phyloP scores from a whole-genome alignment of 53 echinoderm and acorn worm genomes.

The Hippasteria phrygiana region DNA sequence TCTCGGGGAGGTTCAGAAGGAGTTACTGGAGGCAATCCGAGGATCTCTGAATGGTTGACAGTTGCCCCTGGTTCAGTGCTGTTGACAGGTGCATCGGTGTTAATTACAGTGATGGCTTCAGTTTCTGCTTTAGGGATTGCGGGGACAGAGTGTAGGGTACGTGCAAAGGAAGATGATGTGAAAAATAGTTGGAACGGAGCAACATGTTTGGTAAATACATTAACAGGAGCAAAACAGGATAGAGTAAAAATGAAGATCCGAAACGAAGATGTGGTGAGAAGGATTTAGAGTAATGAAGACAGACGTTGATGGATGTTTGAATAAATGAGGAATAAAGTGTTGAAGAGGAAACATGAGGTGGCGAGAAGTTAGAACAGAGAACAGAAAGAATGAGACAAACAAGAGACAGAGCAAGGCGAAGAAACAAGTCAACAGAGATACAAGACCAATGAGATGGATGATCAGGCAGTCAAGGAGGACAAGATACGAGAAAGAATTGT shows the following conservation, averaged over 20 bases:
- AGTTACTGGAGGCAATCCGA: background rate
- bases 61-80: background rate
- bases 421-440: background rate
- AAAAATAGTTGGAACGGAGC: background rate
- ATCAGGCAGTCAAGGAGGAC: no score
- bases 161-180: background rate
- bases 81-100: background rate
- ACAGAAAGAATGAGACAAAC: background rate
- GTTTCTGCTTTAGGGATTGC: conserved; percentile 37
- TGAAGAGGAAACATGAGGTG: no score
- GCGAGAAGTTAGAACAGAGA: no score
- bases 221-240: no score
- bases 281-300: no score
- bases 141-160: background rate
- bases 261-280: background rate
- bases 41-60: background rate
- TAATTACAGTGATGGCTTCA: conserved; percentile 23
- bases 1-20: background rate
- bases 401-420: background rate
- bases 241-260: no score
- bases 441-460: no score
- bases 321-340: no score
- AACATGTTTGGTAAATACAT: background rate
- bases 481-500: background rate
- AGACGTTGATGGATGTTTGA: no score